These are phyloP conservation scores for Acropora tenuis DNA, from an alignment of 64 coral and sea anemone species.

Conservation along the genomic window DNA sequence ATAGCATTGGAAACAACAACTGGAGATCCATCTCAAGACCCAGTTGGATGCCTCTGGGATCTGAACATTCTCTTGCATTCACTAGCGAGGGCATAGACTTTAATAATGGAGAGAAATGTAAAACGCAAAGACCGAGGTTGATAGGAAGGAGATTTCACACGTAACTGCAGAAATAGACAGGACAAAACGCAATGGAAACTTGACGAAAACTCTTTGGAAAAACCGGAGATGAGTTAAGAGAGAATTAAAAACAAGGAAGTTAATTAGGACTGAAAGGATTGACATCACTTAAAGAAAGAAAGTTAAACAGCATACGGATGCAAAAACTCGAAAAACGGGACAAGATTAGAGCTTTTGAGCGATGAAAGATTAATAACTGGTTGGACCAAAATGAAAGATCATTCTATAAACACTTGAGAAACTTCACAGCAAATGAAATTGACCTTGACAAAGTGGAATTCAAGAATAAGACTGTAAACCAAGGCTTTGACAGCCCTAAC, in stretches of 20 bases:
- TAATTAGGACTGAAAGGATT: slow-evolving; percentile 11
- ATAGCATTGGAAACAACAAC: no score
- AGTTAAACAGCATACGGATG: not conserved
- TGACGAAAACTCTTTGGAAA: slow-evolving; percentile 15
- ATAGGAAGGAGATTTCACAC: slow-evolving; percentile 22
- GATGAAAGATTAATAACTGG: slow-evolving; percentile 30
- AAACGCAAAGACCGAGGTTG: no score
- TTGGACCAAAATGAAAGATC: slow-evolving; percentile 28
- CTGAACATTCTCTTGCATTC: not conserved
- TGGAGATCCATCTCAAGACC: no score
- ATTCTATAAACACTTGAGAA: slow-evolving; percentile 46
- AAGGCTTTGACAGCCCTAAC: slow-evolving; percentile 18
- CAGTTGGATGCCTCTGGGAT: not conserved
- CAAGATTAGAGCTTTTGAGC: slow-evolving; percentile 25
- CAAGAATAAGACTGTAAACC: slow-evolving; percentile 30
- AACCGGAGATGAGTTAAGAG: not conserved
- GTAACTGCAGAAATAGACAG: slow-evolving; percentile 32
- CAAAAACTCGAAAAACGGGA: slow-evolving; percentile 1
- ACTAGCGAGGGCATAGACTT: slow-evolving; percentile 1
- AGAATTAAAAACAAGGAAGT: slow-evolving; percentile 28
- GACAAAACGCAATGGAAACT: slow-evolving; percentile 1
- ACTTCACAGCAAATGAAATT: slow-evolving; percentile 39
- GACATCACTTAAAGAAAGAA: not conserved
- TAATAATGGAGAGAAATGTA: no score
- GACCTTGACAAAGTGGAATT: slow-evolving; percentile 29